Conservation (phyloP, 2,113 vertebrate genomes). For the Paradoxurus hermaphroditus region DNA sequence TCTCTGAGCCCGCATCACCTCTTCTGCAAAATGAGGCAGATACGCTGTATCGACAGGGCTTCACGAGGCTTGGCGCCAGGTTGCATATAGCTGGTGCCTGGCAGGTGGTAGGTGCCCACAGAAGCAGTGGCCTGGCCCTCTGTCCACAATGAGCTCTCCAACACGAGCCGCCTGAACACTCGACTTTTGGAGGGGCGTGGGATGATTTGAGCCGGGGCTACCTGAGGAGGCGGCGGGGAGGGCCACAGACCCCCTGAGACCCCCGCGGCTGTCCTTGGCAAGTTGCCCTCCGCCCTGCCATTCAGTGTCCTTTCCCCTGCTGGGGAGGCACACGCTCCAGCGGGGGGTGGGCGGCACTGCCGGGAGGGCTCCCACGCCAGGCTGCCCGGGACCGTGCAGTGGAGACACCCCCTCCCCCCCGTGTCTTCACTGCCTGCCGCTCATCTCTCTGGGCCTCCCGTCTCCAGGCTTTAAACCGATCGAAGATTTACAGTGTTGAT, state of each 20-base stretch:
- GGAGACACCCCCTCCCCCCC: background rate
- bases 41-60: background rate
- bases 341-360: background rate
- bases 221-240: background rate
- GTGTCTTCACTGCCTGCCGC: background rate
- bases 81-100: background rate
- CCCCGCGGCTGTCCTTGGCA: background rate
- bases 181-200: background rate
- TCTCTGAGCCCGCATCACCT: background rate
- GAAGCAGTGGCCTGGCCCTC: background rate
- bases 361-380: background rate
- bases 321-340: background rate
- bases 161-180: background rate
- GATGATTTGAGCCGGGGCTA: background rate
- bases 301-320: background rate
- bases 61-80: background rate
- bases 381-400: accelerated
- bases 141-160: background rate
- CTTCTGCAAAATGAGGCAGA: background rate
- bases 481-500: background rate
- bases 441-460: background rate
- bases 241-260: background rate
- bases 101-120: background rate
- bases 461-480: background rate
- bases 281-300: background rate